Base-by-base conservation (phyloP, 1,140 invertebrate species). In the Platyscapa corneri region DNA sequence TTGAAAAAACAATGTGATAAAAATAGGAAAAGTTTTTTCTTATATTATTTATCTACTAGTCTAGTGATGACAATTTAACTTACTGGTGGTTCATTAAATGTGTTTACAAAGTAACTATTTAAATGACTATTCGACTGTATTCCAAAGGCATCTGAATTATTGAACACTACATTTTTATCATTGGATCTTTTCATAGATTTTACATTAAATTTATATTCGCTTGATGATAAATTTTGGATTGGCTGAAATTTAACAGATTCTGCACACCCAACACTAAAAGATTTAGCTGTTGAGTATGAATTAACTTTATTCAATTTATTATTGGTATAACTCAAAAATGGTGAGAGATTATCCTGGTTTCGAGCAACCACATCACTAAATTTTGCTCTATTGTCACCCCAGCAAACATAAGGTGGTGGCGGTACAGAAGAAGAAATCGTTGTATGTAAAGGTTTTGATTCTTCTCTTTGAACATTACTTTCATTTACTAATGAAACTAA, bases 351-450 rank as follows among this genome's bases (percentile, higher is more conserved):
- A 32, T 93, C 91, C 46, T 90, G 91, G 89, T 89, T 93, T 8
- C 93, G 89, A 7, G 94, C 94, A 7, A 95, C 95, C 6, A 95
- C 94, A 76, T 95, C 94, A 82, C 95, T 95, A 85, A 95, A 95
- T 79, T 90, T 93, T 0, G 94, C 94, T 42, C 94, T 87, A 86
- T 94, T 94, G 88, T 95, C 93, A 72, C 93, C 92, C 94, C 94
- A 94, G 64, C 90, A 90, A 0, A 91, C 90, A 3, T 90, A 91
- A 23, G 91, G 91, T 85, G 90, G 92, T 77, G 88, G 91, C 32
- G 85, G 87, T 18, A 18, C 81, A 32, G 86, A 84, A 82, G 83
- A 86, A 20, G 89, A 87, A 60, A 65, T 30, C 30, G 77, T 53
- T 42, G 60, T n/a, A 14, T 82, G 18, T 14, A 85, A 53, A 16